Evolutionary conservation across 2,888 invertebrate genomes (phyloP), one percentile per base, ranked within the genome.

Genomic region (Lysandra bellargus): DNA sequence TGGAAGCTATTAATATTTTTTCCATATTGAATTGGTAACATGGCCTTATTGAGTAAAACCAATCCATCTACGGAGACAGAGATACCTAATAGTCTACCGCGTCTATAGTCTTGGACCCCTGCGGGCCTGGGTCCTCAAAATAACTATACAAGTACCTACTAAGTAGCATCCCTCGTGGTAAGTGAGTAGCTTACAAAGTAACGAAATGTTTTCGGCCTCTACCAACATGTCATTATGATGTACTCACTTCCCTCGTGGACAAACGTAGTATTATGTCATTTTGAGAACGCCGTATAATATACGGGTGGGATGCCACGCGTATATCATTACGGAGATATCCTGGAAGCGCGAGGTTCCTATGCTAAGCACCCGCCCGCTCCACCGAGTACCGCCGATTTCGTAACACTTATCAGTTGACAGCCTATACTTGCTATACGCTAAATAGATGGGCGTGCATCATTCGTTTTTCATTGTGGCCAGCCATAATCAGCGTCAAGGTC

Each of bases 401-500:
- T 69, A 33, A 69, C 37, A 33, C 14, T 57, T 57, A 57, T 57
- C 57, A 57, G 57, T 33, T 37, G 33, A 12, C 33, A 69, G 33
- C 69, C 83, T 82, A 82, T 80, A 85, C 91, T 90, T 53, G 53
- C 91, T 91, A 84, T 91, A 91, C 69, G 87, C 91, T 87, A 90
- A 89, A 91, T 84, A 83, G 82, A 80, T 86, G 85, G 86, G 85
- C 86, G 85, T 86, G 86, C 87, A 91, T 89, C 86, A 86, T 87
- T 86, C 83, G 85, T 85, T 92, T 92, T 92, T 92, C 90, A 92
- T 92, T 90, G 92, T 91, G 90, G 57, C 17, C 57, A 91, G 91
- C 92, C 90, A 92, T 92, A 92, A 94, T 92, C 90, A 90, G 89
- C 90, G 88, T 90, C 93, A 94, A 94, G 94, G 94, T 93, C 93